Base-by-base conservation (phyloP, 2,113 vertebrate genomes). In the Machaerirhynchus nigripectus region DNA sequence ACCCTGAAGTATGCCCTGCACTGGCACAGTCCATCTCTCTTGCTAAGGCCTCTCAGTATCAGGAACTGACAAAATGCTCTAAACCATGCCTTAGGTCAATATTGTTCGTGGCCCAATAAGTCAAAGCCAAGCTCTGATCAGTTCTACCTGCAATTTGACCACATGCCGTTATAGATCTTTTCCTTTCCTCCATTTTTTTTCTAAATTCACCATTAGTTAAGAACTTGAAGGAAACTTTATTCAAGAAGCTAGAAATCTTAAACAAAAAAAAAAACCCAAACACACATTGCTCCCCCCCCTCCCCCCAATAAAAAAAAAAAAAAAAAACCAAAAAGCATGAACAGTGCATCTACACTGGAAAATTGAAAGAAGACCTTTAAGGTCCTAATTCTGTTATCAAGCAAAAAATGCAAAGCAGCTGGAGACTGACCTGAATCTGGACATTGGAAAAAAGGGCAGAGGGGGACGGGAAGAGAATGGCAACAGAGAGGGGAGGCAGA, bases 361-460 rank as follows among this genome's bases (percentile, higher is more conserved):
- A 81, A 70, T 2, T 5, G 46, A 71, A 91, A 87, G 7, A 52
- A 8, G 6, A 73, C 5, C 11, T 63, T 83, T 74, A 74, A 27
- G 35, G 27, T 77, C n/a, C 35, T 81, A 40, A 74, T 87, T 87
- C 24, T 67, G 31, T 85, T 64, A 90, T 79, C 44, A 83, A 44
- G 44, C 7, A 56, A 94, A 95, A 95, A 78, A 84, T 67, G 60
- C 42, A 94, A 94, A 89, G 82, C 55, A 75, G 59, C 67, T 77
- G 74, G 46, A 92, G 53, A 23, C 24, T 65, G 65, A 55, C 42
- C 67, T 84, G 87, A 53, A 80, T 84, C 44, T 89, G 84, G 71
- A 82, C n/a, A 53, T 26, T 73, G 53, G 59, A 31, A 16, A 77
- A 84, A 91, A 87, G 50, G n/a, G 76, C 68, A 80, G 63, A 86